Conservation (phyloP, 1,140 invertebrate species). For the Drosophila fuyamai region DNA sequence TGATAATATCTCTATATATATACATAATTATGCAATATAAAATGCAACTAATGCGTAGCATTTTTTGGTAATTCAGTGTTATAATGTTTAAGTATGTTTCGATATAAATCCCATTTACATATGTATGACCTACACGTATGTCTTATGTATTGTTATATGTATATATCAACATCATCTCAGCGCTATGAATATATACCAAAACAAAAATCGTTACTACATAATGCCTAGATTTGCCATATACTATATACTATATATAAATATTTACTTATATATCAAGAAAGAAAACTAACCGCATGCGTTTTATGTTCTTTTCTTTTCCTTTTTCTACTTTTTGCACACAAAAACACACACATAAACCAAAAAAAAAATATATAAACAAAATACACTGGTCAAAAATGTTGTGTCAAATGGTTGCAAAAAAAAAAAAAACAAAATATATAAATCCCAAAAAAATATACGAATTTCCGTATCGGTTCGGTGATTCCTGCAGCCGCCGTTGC, state of each 20-base stretch:
- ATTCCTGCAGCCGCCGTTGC: conserved; percentile 80
- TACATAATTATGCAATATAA: conserved; percentile 44
- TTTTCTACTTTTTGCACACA: conserved; percentile 82
- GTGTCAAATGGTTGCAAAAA: conserved; percentile 78
- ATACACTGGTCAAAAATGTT: conserved; percentile 71
- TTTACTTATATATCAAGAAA: conserved; percentile 77
- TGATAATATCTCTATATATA: conserved; percentile 29
- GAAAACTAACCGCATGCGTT: conserved; percentile 85
- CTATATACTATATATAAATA: conserved; percentile 63
- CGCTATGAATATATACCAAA: conserved; percentile 60
- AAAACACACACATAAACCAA: conserved; percentile 62
- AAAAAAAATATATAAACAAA: conserved; percentile 18
- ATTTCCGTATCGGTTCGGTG: conserved; percentile 42
- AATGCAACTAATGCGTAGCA: conserved; percentile 64
- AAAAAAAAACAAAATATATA: conserved; percentile 52
- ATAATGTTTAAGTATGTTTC: conserved; percentile 79
- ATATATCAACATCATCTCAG: conserved; percentile 72
- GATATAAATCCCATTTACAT: conserved; percentile 67
- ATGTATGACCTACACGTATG: conserved; percentile 76
- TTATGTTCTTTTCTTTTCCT: conserved; percentile 84
- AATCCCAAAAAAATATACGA: conserved; percentile 23
- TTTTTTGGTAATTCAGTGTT: conserved; percentile 78
- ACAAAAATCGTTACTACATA: conserved; percentile 66
- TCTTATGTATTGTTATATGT: conserved; percentile 83
- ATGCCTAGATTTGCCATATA: conserved; percentile 76